Percentiles rank a stretch among this genome's conserved stretches.
These are phyloP conservation scores for Dendrocincla tyrannina DNA, from an alignment of 2,797 vertebrate species.

Conservation along the genomic window DNA sequence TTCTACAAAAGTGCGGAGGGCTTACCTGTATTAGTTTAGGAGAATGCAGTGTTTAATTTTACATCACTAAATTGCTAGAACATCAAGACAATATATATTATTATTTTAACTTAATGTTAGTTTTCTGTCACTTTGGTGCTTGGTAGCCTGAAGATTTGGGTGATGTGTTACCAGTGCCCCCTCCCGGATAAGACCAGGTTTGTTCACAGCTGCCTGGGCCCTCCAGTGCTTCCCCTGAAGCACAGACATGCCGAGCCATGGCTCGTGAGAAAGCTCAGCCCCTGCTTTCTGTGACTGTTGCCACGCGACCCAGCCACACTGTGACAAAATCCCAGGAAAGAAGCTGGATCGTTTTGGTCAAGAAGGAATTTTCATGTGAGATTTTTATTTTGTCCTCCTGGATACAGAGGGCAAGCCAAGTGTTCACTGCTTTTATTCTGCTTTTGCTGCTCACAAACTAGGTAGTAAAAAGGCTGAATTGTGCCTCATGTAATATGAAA, in stretches of 20 bases:
- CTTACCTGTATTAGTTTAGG: background rate
- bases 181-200: constrained; percentile 5
- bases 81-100: background rate
- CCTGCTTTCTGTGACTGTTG: background rate
- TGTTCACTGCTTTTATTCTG: background rate
- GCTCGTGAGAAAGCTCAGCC: background rate
- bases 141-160: background rate
- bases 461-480: background rate
- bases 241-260: fast-evolving
- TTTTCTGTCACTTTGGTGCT: background rate
- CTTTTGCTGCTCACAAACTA: background rate
- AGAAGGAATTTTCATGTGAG: background rate
- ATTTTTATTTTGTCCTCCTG: background rate
- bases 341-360: background rate
- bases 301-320: background rate
- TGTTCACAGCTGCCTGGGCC: background rate
- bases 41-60: background rate
- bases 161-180: constrained; percentile 27
- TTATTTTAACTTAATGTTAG: background rate
- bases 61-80: background rate
- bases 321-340: background rate
- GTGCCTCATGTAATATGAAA: background rate
- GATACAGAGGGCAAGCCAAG: background rate
- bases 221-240: background rate
- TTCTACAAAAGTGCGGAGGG: background rate